These are phyloP conservation scores for Leptopterna dolabrata DNA, from an alignment of 2,888 invertebrate species.

Conservation along the genomic window DNA sequence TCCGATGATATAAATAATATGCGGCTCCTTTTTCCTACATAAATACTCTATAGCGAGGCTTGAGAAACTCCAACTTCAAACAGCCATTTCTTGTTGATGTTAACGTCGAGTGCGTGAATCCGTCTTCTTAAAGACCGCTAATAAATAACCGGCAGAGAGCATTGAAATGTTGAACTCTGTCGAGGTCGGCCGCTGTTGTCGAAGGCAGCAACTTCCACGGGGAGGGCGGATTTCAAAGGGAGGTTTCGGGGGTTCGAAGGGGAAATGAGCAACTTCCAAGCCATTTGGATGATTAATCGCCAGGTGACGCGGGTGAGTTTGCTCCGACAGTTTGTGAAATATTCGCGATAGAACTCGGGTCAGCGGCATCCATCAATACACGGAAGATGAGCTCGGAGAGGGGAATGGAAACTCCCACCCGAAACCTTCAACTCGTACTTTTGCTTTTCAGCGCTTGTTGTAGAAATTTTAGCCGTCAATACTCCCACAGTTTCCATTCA, in stretches of 20 bases:
- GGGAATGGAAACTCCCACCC: too few species aligned
- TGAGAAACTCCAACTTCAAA: too few species aligned
- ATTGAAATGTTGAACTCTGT: neutral
- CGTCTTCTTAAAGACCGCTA: neutral
- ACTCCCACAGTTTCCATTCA: too few species aligned
- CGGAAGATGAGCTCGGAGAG: neutral
- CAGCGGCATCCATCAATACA: neutral
- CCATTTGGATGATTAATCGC: conserved; percentile 1
- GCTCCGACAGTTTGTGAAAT: neutral
- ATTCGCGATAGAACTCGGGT: neutral
- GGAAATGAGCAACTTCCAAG: neutral
- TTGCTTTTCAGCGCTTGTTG: too few species aligned
- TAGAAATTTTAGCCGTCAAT: too few species aligned
- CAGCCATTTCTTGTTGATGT: neutral
- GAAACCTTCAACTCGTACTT: too few species aligned
- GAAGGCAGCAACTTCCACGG: neutral
- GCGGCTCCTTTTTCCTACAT: too few species aligned
- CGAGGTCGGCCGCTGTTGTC: too few species aligned
- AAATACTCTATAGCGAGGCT: too few species aligned
- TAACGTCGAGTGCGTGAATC: neutral
- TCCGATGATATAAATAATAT: too few species aligned
- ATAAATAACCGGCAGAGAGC: neutral
- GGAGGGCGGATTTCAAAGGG: neutral
- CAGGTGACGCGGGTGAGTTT: neutral
- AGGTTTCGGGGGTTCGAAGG: neutral